These are phyloP conservation scores for Pelodiscus sinensis DNA, from an alignment of 2,113 vertebrate species.

Conservation along the genomic window DNA sequence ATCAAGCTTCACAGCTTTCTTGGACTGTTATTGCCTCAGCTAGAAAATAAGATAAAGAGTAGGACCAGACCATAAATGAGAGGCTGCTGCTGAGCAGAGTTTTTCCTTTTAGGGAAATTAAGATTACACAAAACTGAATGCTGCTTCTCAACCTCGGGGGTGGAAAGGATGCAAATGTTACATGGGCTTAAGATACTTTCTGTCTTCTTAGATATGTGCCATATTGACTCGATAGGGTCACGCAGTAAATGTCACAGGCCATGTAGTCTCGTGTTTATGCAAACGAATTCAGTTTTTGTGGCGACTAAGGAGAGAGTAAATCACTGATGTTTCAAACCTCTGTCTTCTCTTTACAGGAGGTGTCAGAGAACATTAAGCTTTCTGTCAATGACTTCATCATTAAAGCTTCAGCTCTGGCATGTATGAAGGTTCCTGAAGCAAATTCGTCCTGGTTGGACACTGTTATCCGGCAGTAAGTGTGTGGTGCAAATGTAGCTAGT, in stretches of 20 bases:
- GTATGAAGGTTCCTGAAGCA: conserved; percentile 96
- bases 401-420: conserved; percentile 95
- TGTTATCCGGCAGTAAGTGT: conserved; percentile 96
- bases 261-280: background rate
- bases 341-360: conserved; percentile 80
- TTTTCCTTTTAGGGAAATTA: background rate
- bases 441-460: conserved; percentile 99
- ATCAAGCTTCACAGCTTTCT: background rate
- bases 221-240: background rate
- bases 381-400: conserved; percentile 98
- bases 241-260: background rate
- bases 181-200: background rate
- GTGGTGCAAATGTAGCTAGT: conserved; percentile 22
- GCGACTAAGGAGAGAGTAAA: background rate
- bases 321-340: conserved; percentile 11
- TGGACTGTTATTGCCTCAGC: background rate
- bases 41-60: background rate
- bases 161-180: background rate
- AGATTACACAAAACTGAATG: background rate
- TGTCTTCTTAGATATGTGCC: background rate
- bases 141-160: background rate
- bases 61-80: background rate
- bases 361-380: conserved; percentile 90
- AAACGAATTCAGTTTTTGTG: fast-evolving
- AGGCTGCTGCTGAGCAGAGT: background rate